Base-by-base conservation (phyloP, 1,140 invertebrate species). In the Whitmania pigra region DNA sequence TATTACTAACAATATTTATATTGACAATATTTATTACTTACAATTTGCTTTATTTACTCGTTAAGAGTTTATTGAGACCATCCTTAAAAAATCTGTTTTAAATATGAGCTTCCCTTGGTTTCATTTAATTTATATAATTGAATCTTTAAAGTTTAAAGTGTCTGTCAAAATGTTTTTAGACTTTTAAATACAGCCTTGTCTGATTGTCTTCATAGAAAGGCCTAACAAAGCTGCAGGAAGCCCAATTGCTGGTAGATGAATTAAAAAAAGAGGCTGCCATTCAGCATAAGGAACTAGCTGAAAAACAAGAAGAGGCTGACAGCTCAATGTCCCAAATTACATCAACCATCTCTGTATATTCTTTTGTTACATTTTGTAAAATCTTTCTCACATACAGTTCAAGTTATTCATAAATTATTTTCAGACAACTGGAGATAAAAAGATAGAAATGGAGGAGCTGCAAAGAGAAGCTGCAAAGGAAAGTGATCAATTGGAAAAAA, bases 271-370 rank as follows among this genome's bases (percentile, higher is more conserved):
- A 95, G 79, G 94, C 94, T 0, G 86, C 85, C 0, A 86, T 88
- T 73, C 92, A 99, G 82, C 88, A 92, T 77, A 83, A 86, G 67
- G 86, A 89, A 3, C 81, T 99, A 53, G 88, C 87, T 0, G 90
- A 94, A 78, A 97, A 97, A 80, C 89, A 93, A 79, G 86, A 85
- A 2, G 88, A 92, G 78, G 95, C 94, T 0, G 94, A 93, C 78
- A 84, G 88, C 54, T 94, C 95, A 0, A 83, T 99, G 9, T 88
- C 93, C 74, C 89, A 95, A 83, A 99, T 99, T 76, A 93, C 92
- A 3, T 87, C 89, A 53, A 97, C 93, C 0, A 97, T 99, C 89
- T 80, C 83, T 73, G 84, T 83, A 75, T 69, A 77, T 73, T 49
- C 17, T 36, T 22, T 49, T 49, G 3, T 22, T 15, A 43, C 11